phyloP scores from a whole-genome alignment of 2,888 invertebrate genomes.

The Drosophila atripex region DNA sequence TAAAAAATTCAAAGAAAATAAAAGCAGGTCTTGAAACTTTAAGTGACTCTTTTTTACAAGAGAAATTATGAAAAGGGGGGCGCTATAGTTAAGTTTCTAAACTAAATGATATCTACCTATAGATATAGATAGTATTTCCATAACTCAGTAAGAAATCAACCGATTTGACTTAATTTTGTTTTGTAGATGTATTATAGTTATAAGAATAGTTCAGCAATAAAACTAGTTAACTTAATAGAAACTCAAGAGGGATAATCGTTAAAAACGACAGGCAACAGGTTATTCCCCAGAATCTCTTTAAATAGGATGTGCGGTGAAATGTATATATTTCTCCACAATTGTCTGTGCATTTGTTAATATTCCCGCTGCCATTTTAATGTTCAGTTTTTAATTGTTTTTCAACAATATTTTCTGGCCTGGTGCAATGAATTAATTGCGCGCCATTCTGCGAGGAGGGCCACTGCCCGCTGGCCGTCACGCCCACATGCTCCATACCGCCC shows the following conservation, averaged over 20 bases:
- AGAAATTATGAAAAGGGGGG: no score
- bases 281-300: background rate
- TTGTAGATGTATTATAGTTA: no score
- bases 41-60: background rate
- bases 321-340: background rate
- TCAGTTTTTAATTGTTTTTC: slow-evolving; percentile 72
- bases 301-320: background rate
- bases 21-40: background rate
- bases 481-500: background rate
- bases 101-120: background rate
- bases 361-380: slow-evolving; percentile 54
- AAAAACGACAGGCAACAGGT: no score
- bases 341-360: no score
- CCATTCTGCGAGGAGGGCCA: slow-evolving; percentile 48
- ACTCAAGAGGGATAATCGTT: background rate
- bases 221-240: no score
- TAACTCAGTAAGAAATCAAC: no score
- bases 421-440: slow-evolving; percentile 55
- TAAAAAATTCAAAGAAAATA: background rate
- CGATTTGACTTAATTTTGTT: no score
- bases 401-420: slow-evolving; percentile 57
- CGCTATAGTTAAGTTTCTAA: no score
- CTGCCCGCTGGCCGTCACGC: slow-evolving; percentile 16
- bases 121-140: no score
- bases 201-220: no score